Conservation (phyloP, 92 coral and sea anemone genomes). For the Zoanthus solanderi region DNA sequence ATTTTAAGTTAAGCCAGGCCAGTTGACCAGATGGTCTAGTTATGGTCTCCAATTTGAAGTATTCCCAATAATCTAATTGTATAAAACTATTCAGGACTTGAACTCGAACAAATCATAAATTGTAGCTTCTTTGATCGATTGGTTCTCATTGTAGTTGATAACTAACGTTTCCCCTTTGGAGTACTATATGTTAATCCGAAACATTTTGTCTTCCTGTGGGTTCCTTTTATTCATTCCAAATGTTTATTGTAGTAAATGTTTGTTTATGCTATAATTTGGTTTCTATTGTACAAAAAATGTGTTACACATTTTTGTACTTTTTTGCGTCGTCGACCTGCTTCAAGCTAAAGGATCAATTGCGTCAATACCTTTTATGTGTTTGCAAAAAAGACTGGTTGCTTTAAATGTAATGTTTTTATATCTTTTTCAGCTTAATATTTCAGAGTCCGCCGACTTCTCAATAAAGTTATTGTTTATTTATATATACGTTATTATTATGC, state of each 20-base stretch:
- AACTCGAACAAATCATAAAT: neutral
- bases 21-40: neutral
- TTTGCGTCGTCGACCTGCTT: no score
- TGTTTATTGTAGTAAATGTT: conserved; percentile 3
- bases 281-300: neutral
- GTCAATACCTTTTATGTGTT: no score
- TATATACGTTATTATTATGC: no score
- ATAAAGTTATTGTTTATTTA: no score
- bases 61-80: neutral
- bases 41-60: neutral
- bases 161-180: neutral
- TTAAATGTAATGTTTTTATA: no score
- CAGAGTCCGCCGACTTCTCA: no score
- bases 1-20: neutral
- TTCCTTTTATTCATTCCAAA: neutral
- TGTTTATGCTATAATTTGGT: neutral
- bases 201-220: conserved; percentile 12
- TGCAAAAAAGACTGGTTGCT: no score
- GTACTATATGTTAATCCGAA: neutral
- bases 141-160: neutral
- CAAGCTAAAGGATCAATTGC: no score
- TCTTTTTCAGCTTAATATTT: no score
- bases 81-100: neutral
- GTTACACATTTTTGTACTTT: no score
- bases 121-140: neutral